Percentiles rank a stretch among this genome's conserved stretches.
Evolutionary conservation across 2,888 invertebrate species (phyloP).

Genomic region (Athripsodes cinereus): DNA sequence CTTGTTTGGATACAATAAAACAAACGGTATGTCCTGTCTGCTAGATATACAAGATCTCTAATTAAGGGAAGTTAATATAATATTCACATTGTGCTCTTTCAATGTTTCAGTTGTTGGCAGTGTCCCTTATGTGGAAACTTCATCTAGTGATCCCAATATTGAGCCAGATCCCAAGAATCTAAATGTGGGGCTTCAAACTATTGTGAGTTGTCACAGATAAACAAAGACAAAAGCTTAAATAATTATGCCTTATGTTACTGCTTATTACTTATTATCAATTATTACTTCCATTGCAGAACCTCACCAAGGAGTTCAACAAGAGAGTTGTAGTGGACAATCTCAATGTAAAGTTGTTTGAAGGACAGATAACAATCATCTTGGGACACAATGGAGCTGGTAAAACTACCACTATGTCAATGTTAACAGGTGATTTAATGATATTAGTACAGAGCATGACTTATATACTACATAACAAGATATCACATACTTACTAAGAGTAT

Average conservation of each 20-base stretch:
- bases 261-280: constrained; percentile 28
- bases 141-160: constrained; percentile 32
- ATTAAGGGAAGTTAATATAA: too few species aligned
- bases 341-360: constrained; percentile 77
- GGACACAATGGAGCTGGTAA: constrained; percentile 84
- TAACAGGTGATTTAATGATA: constrained; percentile 56
- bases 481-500: background rate
- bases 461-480: background rate
- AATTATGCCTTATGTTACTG: background rate
- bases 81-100: background rate
- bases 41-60: too few species aligned
- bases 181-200: constrained; percentile 35
- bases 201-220: too few species aligned
- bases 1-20: too few species aligned
- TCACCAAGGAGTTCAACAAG: constrained; percentile 56
- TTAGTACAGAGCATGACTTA: background rate
- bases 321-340: constrained; percentile 62
- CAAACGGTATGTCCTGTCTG: too few species aligned
- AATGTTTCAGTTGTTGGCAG: constrained; percentile 25
- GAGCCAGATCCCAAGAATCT: constrained; percentile 47
- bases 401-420: constrained; percentile 90
- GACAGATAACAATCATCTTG: constrained; percentile 74
- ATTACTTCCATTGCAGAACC: constrained; percentile 52
- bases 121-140: constrained; percentile 25
- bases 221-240: too few species aligned